phyloP scores from a whole-genome alignment of 2,113 vertebrate species.

The Melierax canorus region DNA sequence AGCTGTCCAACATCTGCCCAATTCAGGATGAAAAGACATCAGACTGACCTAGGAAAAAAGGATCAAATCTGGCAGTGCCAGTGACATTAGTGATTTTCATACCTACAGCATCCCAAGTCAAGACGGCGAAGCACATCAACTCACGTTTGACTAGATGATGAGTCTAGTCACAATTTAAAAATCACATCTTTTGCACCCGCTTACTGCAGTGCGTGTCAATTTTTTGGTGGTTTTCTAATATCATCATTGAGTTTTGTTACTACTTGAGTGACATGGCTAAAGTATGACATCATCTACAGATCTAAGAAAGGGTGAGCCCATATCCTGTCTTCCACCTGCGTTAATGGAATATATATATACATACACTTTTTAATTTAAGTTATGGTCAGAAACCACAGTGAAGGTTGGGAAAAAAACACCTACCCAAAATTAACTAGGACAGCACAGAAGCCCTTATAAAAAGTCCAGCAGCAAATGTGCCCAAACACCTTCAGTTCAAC shows the following conservation, averaged over 20 bases:
- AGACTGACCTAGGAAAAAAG: accelerated
- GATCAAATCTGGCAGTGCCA: background rate
- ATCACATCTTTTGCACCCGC: background rate
- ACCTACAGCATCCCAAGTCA: background rate
- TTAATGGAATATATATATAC: conserved; percentile 9
- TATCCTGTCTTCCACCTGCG: background rate
- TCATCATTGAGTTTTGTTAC: background rate
- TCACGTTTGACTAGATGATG: accelerated
- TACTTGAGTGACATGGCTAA: background rate
- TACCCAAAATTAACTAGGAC: background rate
- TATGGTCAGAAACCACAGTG: conserved; percentile 31
- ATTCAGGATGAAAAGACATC: background rate
- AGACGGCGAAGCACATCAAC: accelerated
- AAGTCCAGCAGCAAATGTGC: background rate
- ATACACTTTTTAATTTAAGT: background rate
- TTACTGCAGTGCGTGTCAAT: accelerated
- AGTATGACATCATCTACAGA: background rate
- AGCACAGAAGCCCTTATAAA: conserved; percentile 39
- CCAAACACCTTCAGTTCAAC: background rate
- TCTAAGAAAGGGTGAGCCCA: background rate
- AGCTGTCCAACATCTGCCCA: background rate
- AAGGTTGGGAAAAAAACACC: background rate
- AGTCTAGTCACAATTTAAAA: background rate
- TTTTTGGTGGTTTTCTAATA: background rate
- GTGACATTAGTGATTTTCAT: background rate